Conservation (phyloP, 1,140 invertebrate species). For the Periplaneta americana region DNA sequence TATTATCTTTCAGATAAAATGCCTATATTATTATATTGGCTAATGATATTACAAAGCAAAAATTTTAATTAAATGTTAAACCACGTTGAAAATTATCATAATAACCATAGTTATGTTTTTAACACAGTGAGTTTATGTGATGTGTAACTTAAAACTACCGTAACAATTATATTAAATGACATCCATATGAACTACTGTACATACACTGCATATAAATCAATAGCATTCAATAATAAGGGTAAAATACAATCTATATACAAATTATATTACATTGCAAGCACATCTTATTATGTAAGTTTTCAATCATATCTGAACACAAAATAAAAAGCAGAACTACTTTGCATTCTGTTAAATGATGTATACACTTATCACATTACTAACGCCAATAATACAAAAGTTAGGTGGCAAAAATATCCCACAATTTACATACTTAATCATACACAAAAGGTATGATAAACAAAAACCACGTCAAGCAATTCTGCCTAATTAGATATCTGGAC, state of each 20-base stretch:
- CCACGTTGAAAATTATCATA: too few species aligned
- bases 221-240: neutral
- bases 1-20: too few species aligned
- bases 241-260: neutral
- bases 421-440: neutral
- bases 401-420: neutral
- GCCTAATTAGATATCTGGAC: too few species aligned
- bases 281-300: neutral
- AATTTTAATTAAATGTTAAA: too few species aligned
- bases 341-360: neutral
- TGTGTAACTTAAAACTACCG: too few species aligned
- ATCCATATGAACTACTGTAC: neutral
- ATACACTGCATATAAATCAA: neutral
- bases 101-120: too few species aligned
- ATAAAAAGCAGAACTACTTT: neutral
- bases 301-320: neutral
- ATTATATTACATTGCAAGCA: neutral
- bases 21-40: too few species aligned
- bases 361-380: neutral
- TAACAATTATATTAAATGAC: neutral
- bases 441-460: neutral
- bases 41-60: too few species aligned
- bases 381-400: neutral
- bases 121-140: too few species aligned
- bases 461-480: neutral